Conservation (phyloP, 2,888 invertebrate genomes). For the Apotomis turbidana region DNA sequence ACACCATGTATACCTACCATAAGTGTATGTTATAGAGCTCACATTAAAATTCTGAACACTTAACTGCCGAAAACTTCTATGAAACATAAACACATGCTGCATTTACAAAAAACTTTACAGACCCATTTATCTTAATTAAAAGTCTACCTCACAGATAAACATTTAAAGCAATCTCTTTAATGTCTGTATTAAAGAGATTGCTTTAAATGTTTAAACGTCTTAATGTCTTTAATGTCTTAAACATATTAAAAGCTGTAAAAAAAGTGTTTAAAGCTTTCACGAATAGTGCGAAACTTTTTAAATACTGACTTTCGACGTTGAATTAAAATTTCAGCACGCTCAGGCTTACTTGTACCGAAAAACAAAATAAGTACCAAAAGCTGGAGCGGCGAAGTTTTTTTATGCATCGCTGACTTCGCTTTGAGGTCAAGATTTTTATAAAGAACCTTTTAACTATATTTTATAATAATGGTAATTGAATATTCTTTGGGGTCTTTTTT, state of each 20-base stretch:
- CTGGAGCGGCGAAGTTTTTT: slow-evolving; percentile 17
- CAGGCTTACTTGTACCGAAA: slow-evolving; percentile 15
- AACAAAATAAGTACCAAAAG: slow-evolving; percentile 20
- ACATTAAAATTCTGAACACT: too few species aligned
- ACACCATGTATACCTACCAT: too few species aligned
- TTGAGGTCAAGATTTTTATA: slow-evolving; percentile 13
- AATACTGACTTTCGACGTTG: slow-evolving; percentile 21
- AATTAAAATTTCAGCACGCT: slow-evolving; percentile 35
- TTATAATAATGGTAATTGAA: neutral
- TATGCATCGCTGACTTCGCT: slow-evolving; percentile 15
- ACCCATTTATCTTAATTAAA: neutral
- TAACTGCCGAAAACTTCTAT: neutral
- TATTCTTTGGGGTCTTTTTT: neutral
- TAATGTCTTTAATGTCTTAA: too few species aligned
- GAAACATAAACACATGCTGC: neutral
- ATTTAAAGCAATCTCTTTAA: neutral
- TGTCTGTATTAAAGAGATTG: too few species aligned
- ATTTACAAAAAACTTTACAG: neutral
- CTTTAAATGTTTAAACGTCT: too few species aligned
- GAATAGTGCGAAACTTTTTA: slow-evolving; percentile 27
- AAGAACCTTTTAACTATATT: neutral
- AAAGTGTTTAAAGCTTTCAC: neutral
- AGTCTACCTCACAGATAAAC: neutral
- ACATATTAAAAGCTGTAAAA: neutral
- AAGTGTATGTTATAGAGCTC: too few species aligned